Percentiles rank a stretch among this genome's conserved stretches.
Conservation (phyloP, 2,888 invertebrate species). For the Zootermopsis nevadensis region DNA sequence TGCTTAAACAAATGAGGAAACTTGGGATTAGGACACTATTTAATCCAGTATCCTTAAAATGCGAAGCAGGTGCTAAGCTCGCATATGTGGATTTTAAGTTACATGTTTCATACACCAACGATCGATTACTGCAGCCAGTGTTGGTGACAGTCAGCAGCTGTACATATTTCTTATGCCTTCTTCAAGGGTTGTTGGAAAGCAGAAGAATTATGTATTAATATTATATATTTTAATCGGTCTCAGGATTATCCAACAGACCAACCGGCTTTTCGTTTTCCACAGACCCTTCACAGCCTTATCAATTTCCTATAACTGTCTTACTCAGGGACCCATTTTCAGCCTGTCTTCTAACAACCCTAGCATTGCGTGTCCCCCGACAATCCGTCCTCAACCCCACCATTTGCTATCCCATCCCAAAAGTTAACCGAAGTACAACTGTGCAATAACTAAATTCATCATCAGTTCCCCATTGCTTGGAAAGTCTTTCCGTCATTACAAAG, state of each 20-base stretch:
- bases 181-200: no score
- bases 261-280: not conserved
- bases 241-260: not conserved
- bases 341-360: not conserved
- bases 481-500: constrained; percentile 23
- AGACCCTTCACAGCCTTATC: not conserved
- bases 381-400: not conserved
- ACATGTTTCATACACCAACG: no score
- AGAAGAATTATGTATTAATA: not conserved
- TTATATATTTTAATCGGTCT: not conserved
- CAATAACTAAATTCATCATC: constrained; percentile 32
- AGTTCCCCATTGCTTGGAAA: not conserved
- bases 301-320: not conserved
- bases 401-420: not conserved
- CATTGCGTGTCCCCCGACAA: constrained; percentile 8
- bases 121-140: no score
- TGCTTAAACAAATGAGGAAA: no score
- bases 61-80: no score
- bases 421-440: constrained; percentile 20
- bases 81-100: no score
- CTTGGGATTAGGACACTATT: no score
- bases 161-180: no score
- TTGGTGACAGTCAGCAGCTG: no score
- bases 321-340: not conserved
- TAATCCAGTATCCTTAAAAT: no score